Evolutionary conservation across 2,888 invertebrate genomes (phyloP).

Genomic region (Trichopoda pennipes): DNA sequence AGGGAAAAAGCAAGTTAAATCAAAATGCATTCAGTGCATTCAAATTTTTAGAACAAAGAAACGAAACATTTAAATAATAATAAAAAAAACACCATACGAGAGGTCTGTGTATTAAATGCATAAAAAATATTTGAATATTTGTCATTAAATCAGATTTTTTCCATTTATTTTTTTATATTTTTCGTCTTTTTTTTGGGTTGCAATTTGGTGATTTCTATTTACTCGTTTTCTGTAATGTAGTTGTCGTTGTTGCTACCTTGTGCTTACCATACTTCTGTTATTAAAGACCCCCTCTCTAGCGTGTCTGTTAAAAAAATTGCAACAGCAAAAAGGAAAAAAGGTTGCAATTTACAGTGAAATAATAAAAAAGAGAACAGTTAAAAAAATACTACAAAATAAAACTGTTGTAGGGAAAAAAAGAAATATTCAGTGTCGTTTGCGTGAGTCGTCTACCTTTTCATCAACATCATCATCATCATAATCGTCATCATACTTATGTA

Average conservation of each 20-base stretch:
- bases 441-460: slow-evolving; percentile 67
- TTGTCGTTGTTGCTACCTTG: slow-evolving; percentile 34
- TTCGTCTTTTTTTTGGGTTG: slow-evolving; percentile 53
- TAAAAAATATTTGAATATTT: slow-evolving; percentile 59
- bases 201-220: slow-evolving; percentile 65
- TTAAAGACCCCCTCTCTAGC: slow-evolving; percentile 41
- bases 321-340: slow-evolving; percentile 53
- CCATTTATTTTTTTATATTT: slow-evolving; percentile 4
- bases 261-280: slow-evolving; percentile 32
- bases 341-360: slow-evolving; percentile 43
- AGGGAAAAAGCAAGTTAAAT: slow-evolving; percentile 25
- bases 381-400: slow-evolving; percentile 7
- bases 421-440: slow-evolving; percentile 65
- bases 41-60: slow-evolving; percentile 26
- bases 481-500: slow-evolving; percentile 33
- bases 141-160: slow-evolving; percentile 62
- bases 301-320: slow-evolving; percentile 57
- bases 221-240: slow-evolving; percentile 3
- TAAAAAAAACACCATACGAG: not conserved
- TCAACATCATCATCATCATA: slow-evolving; percentile 49
- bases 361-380: slow-evolving; percentile 33
- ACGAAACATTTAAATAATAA: slow-evolving; percentile 25
- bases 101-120: slow-evolving; percentile 32
- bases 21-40: slow-evolving; percentile 63
- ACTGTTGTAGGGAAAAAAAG: slow-evolving; percentile 28